A percentile compares a stretch with the other conserved stretches of the same genome.
Conservation (phyloP, 92 coral and sea anemone species). For the Porites divaricata region DNA sequence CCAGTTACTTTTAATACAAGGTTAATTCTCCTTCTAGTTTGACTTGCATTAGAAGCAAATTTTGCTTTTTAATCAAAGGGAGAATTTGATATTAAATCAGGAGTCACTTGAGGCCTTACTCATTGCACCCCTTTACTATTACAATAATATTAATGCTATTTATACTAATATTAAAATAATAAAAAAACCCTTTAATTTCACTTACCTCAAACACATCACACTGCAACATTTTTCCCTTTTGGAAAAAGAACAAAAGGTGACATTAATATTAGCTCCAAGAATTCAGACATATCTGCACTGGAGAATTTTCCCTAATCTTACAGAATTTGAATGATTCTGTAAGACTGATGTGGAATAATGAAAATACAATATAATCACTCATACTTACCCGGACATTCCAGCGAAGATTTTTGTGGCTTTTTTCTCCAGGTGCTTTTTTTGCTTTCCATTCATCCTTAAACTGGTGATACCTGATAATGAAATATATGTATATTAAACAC, state of each 20-base stretch:
- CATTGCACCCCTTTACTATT: neutral
- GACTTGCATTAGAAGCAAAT: too few species aligned
- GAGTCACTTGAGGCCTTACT: too few species aligned
- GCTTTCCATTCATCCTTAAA: conserved; percentile 90
- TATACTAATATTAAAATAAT: too few species aligned
- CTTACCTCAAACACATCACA: conserved; percentile 95
- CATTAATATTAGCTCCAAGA: neutral
- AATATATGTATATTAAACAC: neutral
- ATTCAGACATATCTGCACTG: neutral
- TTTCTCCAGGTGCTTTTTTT: conserved; percentile 96
- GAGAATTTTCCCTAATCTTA: neutral
- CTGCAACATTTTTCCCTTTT: conserved; percentile 88
- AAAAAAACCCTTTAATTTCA: neutral
- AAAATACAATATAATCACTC: neutral
- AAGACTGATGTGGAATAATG: too few species aligned
- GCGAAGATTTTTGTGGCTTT: conserved; percentile 86
- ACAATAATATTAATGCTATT: too few species aligned
- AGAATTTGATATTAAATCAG: too few species aligned
- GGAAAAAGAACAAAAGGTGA: neutral
- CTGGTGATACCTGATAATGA: conserved; percentile 77
- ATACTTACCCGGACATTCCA: conserved; percentile 95
- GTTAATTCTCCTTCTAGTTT: too few species aligned
- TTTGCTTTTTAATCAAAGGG: too few species aligned
- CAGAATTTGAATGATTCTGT: neutral
- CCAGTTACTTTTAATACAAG: too few species aligned